These are phyloP conservation scores for Alitta virens DNA, from an alignment of 2,888 invertebrate species.

Conservation along the genomic window DNA sequence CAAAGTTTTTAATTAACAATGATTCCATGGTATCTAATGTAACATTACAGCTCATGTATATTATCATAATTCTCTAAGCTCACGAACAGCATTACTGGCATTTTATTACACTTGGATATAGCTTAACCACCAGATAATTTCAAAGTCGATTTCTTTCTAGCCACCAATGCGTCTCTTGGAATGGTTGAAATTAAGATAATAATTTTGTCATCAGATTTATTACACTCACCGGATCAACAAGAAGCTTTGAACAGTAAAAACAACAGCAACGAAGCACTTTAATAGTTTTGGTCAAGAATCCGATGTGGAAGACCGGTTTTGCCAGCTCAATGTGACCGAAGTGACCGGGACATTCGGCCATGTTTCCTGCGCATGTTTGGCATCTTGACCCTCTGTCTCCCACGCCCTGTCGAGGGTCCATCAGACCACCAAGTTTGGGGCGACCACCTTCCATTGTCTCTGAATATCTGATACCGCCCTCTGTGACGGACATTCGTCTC, in stretches of 20 bases:
- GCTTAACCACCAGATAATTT: too few species aligned
- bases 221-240: conserved; percentile 85
- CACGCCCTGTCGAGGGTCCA: conserved; percentile 99
- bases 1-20: too few species aligned
- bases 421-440: conserved; percentile 95
- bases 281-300: conserved; percentile 94
- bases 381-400: conserved; percentile 80
- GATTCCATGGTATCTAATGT: too few species aligned
- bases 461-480: conserved; percentile 92
- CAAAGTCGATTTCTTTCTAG: too few species aligned
- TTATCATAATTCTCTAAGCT: too few species aligned
- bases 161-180: too few species aligned
- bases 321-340: conserved; percentile 98
- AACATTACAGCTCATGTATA: too few species aligned
- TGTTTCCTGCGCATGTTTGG: conserved; percentile 68
- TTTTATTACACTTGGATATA: too few species aligned
- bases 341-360: conserved; percentile 99
- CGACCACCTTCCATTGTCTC: conserved; percentile 94
- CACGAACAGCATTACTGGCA: too few species aligned
- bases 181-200: too few species aligned
- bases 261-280: conserved; percentile 98
- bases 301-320: conserved; percentile 98
- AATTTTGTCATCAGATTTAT: not conserved
- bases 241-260: conserved; percentile 95
- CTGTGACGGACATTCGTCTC: conserved; percentile 93